Conservation (phyloP, 1,140 invertebrate species). For the Cydia fagiglandana region DNA sequence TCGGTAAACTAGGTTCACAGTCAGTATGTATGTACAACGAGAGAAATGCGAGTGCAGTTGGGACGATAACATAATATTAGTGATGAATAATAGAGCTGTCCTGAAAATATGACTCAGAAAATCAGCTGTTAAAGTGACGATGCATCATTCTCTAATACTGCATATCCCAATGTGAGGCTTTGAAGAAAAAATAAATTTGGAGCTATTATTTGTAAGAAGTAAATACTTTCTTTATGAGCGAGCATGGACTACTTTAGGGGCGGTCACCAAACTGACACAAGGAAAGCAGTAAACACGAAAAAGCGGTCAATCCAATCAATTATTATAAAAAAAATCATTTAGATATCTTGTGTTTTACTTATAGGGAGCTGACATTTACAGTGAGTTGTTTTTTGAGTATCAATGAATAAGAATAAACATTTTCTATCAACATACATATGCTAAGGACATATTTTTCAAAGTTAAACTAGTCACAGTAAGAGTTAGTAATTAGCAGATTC, state of each 20-base stretch:
- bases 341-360: slow-evolving; percentile 59
- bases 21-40: slow-evolving; percentile 47
- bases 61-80: slow-evolving; percentile 70
- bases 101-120: slow-evolving; percentile 75
- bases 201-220: slow-evolving; percentile 76
- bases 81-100: slow-evolving; percentile 79
- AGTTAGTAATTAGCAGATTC: slow-evolving; percentile 18
- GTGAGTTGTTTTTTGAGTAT: slow-evolving; percentile 78
- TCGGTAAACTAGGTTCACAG: slow-evolving; percentile 31
- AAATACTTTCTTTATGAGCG: slow-evolving; percentile 76
- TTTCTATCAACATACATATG: slow-evolving; percentile 16
- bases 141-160: slow-evolving; percentile 79
- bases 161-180: slow-evolving; percentile 77
- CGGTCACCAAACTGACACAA: slow-evolving; percentile 80
- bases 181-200: slow-evolving; percentile 76
- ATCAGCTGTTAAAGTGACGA: slow-evolving; percentile 79
- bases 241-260: slow-evolving; percentile 79
- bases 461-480: neutral
- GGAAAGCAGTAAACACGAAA: slow-evolving; percentile 81
- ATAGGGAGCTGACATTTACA: slow-evolving; percentile 58
- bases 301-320: slow-evolving; percentile 81
- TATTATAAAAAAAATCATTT: slow-evolving; percentile 64
- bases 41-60: slow-evolving; percentile 59
- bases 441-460: neutral
- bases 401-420: slow-evolving; percentile 47